Conservation (phyloP, 2,113 vertebrate genomes). For the Leptocoma aspasia region DNA sequence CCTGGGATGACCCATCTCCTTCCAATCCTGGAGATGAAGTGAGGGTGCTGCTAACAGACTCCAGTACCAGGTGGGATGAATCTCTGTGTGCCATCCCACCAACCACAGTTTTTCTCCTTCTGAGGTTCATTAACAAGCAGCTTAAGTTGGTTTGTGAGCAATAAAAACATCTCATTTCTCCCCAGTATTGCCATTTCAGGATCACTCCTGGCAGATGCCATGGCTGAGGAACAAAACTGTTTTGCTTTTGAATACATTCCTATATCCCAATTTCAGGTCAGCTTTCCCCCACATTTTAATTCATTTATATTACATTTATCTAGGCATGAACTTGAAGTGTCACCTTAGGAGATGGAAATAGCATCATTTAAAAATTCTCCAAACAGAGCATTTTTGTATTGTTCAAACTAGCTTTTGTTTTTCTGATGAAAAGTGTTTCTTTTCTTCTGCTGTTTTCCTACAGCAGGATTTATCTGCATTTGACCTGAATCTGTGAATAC, state of each 20-base stretch:
- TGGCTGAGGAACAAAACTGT: background rate
- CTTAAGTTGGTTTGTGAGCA: background rate
- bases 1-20: background rate
- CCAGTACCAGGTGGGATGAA: background rate
- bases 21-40: background rate
- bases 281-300: background rate
- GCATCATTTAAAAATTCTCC: constrained; percentile 2
- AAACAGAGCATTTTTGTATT: constrained; percentile 27
- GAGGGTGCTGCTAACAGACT: background rate
- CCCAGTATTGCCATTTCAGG: rapidly evolving
- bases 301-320: background rate
- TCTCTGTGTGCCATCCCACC: background rate
- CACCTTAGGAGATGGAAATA: background rate
- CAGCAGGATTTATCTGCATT: constrained; percentile 42
- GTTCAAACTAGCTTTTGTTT: constrained; percentile 26
- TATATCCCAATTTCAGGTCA: background rate
- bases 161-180: background rate
- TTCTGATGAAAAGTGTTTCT: background rate
- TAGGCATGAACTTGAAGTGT: background rate
- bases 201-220: background rate
- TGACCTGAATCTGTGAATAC: constrained; percentile 29
- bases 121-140: background rate
- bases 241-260: background rate
- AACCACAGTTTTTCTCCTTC: background rate
- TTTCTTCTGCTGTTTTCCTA: constrained; percentile 34